Conservation (phyloP, 1,140 invertebrate genomes). For the Polypedilum pembai region DNA sequence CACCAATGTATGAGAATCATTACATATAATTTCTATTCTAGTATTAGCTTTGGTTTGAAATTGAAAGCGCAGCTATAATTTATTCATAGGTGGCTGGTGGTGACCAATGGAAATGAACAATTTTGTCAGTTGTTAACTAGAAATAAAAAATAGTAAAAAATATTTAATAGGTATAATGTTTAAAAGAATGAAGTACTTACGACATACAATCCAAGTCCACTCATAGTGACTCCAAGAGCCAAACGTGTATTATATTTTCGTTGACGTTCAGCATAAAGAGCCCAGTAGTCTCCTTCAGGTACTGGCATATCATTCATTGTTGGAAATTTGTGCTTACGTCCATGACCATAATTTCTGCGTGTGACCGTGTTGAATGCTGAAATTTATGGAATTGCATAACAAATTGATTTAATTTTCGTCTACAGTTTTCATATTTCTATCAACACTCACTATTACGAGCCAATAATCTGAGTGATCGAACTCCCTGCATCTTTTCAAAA, state of each 20-base stretch:
- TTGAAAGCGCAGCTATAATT: background rate
- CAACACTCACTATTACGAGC: background rate
- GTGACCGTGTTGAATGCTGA: background rate
- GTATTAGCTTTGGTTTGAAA: background rate
- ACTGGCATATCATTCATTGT: slow-evolving; percentile 65
- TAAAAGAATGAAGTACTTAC: background rate
- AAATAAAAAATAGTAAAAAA: background rate
- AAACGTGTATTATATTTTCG: slow-evolving; percentile 59
- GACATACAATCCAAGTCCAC: background rate
- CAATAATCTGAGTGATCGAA: background rate
- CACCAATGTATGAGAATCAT: background rate
- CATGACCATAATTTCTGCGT: slow-evolving; percentile 39
- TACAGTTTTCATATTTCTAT: background rate
- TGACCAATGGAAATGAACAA: background rate
- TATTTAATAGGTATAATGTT: background rate
- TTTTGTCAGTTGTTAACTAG: background rate
- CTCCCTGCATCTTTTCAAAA: background rate
- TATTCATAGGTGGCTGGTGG: slow-evolving; percentile 15
- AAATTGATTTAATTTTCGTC: background rate
- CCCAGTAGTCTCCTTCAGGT: slow-evolving; percentile 65
- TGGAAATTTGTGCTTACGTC: slow-evolving; percentile 38
- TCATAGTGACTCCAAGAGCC: slow-evolving; percentile 47
- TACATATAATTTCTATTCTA: background rate
- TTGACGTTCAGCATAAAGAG: slow-evolving; percentile 54
- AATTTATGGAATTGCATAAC: background rate